Evolutionary conservation across 2,888 invertebrate species (phyloP).

Genomic region (Homarus gammarus): DNA sequence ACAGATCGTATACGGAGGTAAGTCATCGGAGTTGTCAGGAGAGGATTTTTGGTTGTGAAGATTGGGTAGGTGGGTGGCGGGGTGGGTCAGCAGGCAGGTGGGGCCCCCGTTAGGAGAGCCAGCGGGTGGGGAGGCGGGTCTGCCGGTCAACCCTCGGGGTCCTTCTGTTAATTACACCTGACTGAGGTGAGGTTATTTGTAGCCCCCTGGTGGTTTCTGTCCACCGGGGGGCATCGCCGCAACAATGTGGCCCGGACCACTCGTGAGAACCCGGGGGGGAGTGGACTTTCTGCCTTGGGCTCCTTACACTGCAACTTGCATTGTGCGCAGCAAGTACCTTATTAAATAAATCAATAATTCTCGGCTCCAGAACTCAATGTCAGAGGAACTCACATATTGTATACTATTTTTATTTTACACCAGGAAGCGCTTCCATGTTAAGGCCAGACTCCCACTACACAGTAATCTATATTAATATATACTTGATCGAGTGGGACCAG

Average conservation of each 20-base stretch:
- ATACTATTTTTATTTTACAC: no score
- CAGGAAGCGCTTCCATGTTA: no score
- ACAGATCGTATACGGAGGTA: background rate
- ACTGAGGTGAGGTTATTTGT: conserved; percentile 9
- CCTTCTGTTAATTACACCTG: background rate
- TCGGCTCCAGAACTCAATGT: no score
- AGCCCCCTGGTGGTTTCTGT: background rate
- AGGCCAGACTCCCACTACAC: no score
- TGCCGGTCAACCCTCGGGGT: background rate
- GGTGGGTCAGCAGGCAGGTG: background rate
- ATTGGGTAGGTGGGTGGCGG: background rate
- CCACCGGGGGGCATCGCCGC: background rate
- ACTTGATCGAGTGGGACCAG: no score
- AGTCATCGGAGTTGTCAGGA: background rate
- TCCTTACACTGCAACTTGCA: no score
- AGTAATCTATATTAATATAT: no score
- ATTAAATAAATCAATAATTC: no score
- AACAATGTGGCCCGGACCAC: background rate
- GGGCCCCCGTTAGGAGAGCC: background rate
- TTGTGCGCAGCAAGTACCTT: no score
- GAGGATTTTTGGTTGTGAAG: background rate
- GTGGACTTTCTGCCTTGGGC: no score
- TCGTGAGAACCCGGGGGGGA: background rate
- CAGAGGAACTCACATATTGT: no score
- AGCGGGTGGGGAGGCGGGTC: background rate